Conservation (phyloP, 2,888 invertebrate species). For the Heliconius charithonia region DNA sequence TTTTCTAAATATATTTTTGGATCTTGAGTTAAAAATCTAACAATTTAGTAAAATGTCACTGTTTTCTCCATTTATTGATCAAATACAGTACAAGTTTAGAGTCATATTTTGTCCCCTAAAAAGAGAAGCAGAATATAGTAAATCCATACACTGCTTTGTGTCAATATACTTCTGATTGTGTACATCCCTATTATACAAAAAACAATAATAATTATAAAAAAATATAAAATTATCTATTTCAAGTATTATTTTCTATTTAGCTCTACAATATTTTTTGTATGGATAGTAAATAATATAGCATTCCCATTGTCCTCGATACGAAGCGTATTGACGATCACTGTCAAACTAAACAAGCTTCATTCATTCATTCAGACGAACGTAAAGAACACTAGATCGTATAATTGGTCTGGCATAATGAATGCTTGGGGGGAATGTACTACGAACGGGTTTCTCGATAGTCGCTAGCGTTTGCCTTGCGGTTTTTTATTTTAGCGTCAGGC, state of each 20-base stretch:
- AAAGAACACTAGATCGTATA: constrained; percentile 37
- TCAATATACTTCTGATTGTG: not conserved
- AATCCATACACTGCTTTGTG: not conserved
- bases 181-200: not conserved
- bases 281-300: constrained; percentile 10
- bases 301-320: not conserved
- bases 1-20: no score
- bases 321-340: constrained; percentile 21
- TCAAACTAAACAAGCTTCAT: constrained; percentile 40
- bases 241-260: not conserved
- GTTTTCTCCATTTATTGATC: no score
- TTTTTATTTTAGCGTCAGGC: not conserved
- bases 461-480: not conserved
- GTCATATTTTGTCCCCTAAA: no score
- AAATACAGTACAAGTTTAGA: no score
- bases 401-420: constrained; percentile 47
- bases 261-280: constrained; percentile 1
- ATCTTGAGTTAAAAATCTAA: no score
- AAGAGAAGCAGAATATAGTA: not conserved
- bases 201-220: not conserved
- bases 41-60: no score
- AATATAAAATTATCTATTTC: not conserved
- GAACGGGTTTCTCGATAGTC: not conserved
- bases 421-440: constrained; percentile 28
- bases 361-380: constrained; percentile 32